phyloP scores from a whole-genome alignment of 2,888 invertebrate species.

The Tricholauxania praeusta region DNA sequence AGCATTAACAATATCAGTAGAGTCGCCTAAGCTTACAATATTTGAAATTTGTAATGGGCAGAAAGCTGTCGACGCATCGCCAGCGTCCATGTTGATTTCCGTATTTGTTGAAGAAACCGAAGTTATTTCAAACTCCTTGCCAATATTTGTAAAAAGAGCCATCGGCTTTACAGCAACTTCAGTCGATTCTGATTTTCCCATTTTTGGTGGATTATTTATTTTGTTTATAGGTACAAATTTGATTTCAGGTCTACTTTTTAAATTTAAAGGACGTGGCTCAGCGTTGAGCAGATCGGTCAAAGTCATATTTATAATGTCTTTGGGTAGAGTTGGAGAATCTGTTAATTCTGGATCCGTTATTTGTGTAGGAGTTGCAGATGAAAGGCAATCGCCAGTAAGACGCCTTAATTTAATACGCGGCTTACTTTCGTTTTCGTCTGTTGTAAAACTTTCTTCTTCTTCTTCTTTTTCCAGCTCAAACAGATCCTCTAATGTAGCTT shows the following conservation, averaged over 20 bases:
- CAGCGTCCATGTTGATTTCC: background rate
- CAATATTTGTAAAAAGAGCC: conserved; percentile 45
- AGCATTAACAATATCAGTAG: background rate
- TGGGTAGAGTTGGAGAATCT: background rate
- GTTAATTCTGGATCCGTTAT: background rate
- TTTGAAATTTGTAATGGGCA: conserved; percentile 46
- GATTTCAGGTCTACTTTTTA: background rate
- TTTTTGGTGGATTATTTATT: conserved; percentile 22
- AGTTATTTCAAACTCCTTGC: conserved; percentile 49
- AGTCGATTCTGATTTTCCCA: background rate
- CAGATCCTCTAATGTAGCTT: conserved; percentile 53
- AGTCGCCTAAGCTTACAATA: conserved; percentile 45
- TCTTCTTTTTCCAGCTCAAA: background rate
- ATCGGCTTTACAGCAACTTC: conserved; percentile 7
- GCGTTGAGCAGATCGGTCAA: conserved; percentile 40
- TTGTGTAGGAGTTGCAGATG: conserved; percentile 1
- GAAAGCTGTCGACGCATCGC: background rate
- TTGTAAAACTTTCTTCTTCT: background rate
- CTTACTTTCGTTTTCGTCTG: conserved; percentile 33
- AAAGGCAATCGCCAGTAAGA: conserved; percentile 56
- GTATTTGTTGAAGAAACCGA: conserved; percentile 47
- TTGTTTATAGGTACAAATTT: conserved; percentile 34
- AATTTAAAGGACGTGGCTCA: conserved; percentile 33
- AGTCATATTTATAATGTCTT: conserved; percentile 27
- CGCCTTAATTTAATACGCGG: conserved; percentile 58